Conservation (phyloP, 2,888 invertebrate genomes). For the Cryptus viduatorius region DNA sequence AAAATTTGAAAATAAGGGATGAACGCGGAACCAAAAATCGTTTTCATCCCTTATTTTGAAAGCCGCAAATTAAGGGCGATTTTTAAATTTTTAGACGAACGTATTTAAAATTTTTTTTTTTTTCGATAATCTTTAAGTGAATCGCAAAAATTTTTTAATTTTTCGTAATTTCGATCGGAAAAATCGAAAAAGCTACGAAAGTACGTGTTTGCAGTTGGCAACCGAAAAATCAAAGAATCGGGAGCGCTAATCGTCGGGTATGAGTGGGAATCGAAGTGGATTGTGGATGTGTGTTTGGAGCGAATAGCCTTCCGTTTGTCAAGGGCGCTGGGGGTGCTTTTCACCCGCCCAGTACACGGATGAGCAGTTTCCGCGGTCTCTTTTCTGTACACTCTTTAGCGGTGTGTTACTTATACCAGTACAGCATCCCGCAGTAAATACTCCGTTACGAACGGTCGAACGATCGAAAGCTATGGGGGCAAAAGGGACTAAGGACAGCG, state of each 20-base stretch:
- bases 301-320: slow-evolving; percentile 38
- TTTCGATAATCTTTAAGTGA: no score
- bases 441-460: slow-evolving; percentile 60
- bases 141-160: no score
- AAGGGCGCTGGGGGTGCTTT: slow-evolving; percentile 57
- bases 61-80: no score
- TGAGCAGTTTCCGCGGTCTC: slow-evolving; percentile 35
- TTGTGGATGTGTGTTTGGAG: slow-evolving; percentile 43
- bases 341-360: slow-evolving; percentile 53
- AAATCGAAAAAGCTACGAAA: no score
- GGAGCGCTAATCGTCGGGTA: slow-evolving; percentile 40
- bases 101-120: no score
- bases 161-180: no score
- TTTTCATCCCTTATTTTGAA: no score
- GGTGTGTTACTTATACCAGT: slow-evolving; percentile 16
- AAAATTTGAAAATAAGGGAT: no score
- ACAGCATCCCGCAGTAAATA: slow-evolving; percentile 28
- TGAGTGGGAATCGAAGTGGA: not conserved
- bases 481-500: slow-evolving; percentile 16
- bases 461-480: slow-evolving; percentile 21
- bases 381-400: slow-evolving; percentile 34
- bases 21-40: no score
- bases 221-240: slow-evolving; percentile 1
- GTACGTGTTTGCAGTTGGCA: not conserved
- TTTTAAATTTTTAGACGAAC: no score